Percentiles rank a stretch among this genome's conserved stretches.
These are phyloP conservation scores for Pogonomyrmex barbatus DNA, from an alignment of 1,140 invertebrate genomes.

Conservation along the genomic window DNA sequence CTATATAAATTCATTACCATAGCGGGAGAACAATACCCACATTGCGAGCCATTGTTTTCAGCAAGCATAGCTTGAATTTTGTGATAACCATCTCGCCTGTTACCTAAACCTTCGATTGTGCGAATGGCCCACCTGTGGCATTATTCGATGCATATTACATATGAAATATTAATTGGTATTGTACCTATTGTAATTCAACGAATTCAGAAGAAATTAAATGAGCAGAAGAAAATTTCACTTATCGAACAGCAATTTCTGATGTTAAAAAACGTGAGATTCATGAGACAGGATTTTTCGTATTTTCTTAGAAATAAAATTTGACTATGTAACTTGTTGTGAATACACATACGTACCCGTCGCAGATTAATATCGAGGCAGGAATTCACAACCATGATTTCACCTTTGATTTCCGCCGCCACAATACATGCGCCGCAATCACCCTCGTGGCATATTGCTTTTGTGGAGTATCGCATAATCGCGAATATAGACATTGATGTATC, in stretches of 20 bases:
- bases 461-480: constrained; percentile 89
- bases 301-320: not conserved
- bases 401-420: constrained; percentile 88
- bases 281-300: too few species aligned
- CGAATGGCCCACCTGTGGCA: constrained; percentile 90
- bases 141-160: not conserved
- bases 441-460: constrained; percentile 93
- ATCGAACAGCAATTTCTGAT: not conserved
- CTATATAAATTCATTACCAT: constrained; percentile 96
- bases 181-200: not conserved
- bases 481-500: constrained; percentile 91
- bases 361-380: constrained; percentile 86
- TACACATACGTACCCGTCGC: constrained; percentile 86
- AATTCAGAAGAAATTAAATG: not conserved
- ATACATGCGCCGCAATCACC: constrained; percentile 94
- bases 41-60: constrained; percentile 92
- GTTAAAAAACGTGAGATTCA: not conserved
- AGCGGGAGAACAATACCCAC: constrained; percentile 93
- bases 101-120: constrained; percentile 93
- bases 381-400: constrained; percentile 89
- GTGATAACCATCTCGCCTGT: constrained; percentile 90
- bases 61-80: constrained; percentile 89
- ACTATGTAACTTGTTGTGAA: not conserved
- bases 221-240: not conserved
- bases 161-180: not conserved